A percentile compares a stretch with the other conserved stretches of the same genome.
These are phyloP conservation scores for Drosophila parabipectinata DNA, from an alignment of 1,140 invertebrate species.

Conservation along the genomic window DNA sequence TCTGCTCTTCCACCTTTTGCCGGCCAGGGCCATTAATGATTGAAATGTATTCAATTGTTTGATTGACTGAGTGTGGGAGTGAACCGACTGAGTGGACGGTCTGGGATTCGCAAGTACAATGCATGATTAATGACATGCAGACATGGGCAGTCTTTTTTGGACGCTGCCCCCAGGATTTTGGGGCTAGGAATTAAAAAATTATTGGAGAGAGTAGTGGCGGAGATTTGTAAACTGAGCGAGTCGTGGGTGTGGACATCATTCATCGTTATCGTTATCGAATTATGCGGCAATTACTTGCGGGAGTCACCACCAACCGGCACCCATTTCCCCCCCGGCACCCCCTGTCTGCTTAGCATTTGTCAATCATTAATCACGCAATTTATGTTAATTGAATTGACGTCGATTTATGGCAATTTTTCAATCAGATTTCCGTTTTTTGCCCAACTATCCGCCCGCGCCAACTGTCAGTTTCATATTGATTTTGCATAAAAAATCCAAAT, in stretches of 20 bases:
- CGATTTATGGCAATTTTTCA: constrained; percentile 77
- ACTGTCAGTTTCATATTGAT: constrained; percentile 53
- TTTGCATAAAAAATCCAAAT: constrained; percentile 58
- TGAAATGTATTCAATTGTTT: constrained; percentile 81
- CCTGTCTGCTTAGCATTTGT: constrained; percentile 70
- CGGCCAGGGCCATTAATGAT: constrained; percentile 61
- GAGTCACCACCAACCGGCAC: not conserved
- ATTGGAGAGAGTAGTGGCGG: constrained; percentile 35
- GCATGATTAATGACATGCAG: constrained; percentile 73
- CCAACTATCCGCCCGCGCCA: not conserved
- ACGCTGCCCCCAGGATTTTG: not conserved
- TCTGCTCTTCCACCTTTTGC: constrained; percentile 9
- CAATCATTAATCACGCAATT: constrained; percentile 76
- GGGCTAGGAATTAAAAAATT: constrained; percentile 74
- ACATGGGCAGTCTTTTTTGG: constrained; percentile 32
- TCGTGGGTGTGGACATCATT: constrained; percentile 31
- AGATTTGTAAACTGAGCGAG: constrained; percentile 38
- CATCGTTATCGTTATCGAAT: constrained; percentile 65
- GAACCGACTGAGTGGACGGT: constrained; percentile 17
- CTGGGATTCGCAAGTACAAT: constrained; percentile 55
- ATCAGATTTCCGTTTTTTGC: constrained; percentile 40
- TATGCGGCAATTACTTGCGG: constrained; percentile 70
- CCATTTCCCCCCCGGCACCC: constrained; percentile 6
- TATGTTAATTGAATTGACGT: constrained; percentile 79
- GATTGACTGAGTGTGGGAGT: constrained; percentile 62